Conservation (phyloP, 2,797 vertebrate genomes). For the Tokudaia muenninki region DNA sequence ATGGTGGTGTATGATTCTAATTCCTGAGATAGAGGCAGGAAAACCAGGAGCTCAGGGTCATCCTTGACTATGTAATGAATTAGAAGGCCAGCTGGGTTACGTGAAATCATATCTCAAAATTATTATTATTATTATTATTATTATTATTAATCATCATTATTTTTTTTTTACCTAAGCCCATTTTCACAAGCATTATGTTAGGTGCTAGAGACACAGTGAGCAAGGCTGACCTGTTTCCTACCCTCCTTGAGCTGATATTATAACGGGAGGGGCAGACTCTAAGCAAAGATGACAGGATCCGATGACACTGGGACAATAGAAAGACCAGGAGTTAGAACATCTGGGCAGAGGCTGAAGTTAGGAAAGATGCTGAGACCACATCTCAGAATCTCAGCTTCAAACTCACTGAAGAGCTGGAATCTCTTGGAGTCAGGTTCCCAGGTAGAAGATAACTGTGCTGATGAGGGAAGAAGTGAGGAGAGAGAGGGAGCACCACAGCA, state of each 20-base stretch:
- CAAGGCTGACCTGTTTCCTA: not conserved
- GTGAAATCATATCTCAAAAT: not conserved
- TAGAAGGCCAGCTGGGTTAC: not conserved
- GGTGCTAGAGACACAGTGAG: not conserved
- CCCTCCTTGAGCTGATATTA: not conserved
- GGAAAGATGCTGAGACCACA: not conserved
- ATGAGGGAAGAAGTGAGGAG: not conserved
- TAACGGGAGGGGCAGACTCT: not conserved
- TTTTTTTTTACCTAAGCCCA: not conserved
- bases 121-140: not conserved
- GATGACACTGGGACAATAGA: not conserved
- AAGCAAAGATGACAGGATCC: not conserved
- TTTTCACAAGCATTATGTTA: not conserved
- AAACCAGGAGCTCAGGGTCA: not conserved
- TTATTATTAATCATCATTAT: not conserved
- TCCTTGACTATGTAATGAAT: not conserved
- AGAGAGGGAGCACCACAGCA: not conserved
- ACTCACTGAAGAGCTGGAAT: not conserved
- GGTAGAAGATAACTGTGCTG: too few relatives aligned
- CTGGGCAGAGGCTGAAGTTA: not conserved
- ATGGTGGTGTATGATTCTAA: not conserved
- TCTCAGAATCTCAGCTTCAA: not conserved
- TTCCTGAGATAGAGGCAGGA: not conserved
- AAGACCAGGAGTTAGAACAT: not conserved
- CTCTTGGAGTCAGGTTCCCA: not conserved